A percentile compares a stretch with the other conserved stretches of the same genome.
phyloP scores from a whole-genome alignment of 1,140 invertebrate species.

The Venustaconcha ellipsiformis region DNA sequence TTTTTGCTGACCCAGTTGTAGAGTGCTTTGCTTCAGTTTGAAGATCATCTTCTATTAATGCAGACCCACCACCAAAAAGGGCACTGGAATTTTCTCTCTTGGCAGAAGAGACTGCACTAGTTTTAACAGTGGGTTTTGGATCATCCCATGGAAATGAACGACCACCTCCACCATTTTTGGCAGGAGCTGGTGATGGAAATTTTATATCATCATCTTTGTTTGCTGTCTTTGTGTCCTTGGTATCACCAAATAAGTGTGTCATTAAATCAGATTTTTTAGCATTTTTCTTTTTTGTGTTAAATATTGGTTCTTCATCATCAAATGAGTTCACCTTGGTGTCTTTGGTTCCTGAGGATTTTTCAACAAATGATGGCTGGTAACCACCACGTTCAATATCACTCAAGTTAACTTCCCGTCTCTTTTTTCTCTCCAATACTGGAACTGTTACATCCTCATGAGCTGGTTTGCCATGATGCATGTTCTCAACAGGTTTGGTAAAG shows the following conservation, averaged over 20 bases:
- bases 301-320: background rate
- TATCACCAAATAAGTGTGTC: constrained; percentile 49
- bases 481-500: constrained; percentile 51
- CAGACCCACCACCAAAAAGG: constrained; percentile 45
- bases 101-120: constrained; percentile 8
- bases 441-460: constrained; percentile 42
- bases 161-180: constrained; percentile 8
- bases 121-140: background rate
- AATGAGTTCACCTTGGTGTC: constrained; percentile 1
- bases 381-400: constrained; percentile 38
- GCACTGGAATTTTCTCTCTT: constrained; percentile 40
- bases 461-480: constrained; percentile 56
- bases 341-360: constrained; percentile 8
- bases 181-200: constrained; percentile 28
- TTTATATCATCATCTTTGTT: constrained; percentile 24
- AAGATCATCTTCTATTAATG: constrained; percentile 43
- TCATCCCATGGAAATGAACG: constrained; percentile 49
- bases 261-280: constrained; percentile 47
- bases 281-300: constrained; percentile 5
- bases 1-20: constrained; percentile 3
- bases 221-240: constrained; percentile 3
- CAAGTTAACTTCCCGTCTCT: constrained; percentile 11
- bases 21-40: constrained; percentile 21
- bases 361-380: constrained; percentile 53
- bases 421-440: constrained; percentile 22